Evolutionary conservation across 2,888 invertebrate genomes (phyloP).

Genomic region (Lasioglossum malachurum): DNA sequence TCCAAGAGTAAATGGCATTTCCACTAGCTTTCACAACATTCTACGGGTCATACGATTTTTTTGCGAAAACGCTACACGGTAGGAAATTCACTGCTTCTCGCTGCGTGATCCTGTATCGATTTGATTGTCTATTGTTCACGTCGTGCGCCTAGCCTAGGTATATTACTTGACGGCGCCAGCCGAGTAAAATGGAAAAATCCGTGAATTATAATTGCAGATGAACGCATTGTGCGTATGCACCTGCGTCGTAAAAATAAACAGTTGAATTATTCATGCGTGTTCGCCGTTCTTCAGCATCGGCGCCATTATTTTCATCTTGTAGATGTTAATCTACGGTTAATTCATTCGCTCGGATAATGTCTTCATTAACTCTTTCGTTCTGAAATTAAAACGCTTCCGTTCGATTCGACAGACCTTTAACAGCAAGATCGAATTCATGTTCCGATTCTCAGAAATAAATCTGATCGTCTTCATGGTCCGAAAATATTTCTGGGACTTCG

Average conservation of each 20-base stretch:
- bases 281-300: not conserved
- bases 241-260: constrained; percentile 17
- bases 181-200: constrained; percentile 8
- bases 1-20: too few relatives aligned
- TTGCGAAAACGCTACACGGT: not conserved
- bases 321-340: not conserved
- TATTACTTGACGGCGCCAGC: constrained; percentile 37
- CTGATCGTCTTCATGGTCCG: too few relatives aligned
- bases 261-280: constrained; percentile 8
- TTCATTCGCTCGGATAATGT: not conserved
- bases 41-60: not conserved
- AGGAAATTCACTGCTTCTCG: not conserved
- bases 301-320: not conserved
- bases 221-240: constrained; percentile 3
- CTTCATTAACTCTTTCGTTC: not conserved
- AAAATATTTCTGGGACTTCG: not conserved
- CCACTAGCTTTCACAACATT: not conserved
- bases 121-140: constrained; percentile 33
- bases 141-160: constrained; percentile 39
- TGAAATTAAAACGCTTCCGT: not conserved
- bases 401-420: not conserved
- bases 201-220: constrained; percentile 34
- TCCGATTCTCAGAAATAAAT: not conserved
- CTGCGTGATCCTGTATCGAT: constrained; percentile 17
- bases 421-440: not conserved